These are phyloP conservation scores for Eublepharis macularius DNA, from an alignment of 2,113 vertebrate species.

Conservation along the genomic window DNA sequence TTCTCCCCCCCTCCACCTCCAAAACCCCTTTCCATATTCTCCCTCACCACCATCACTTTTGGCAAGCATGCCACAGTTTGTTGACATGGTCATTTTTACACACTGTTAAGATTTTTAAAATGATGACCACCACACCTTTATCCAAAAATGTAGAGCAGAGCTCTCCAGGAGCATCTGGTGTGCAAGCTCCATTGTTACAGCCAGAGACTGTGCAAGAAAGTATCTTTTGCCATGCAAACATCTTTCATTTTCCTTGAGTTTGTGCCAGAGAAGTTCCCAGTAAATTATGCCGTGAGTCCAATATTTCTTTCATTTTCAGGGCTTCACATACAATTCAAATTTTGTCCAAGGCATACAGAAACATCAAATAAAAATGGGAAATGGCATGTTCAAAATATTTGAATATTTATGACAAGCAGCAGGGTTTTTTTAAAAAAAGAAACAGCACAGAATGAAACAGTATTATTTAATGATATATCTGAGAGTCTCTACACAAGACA, in stretches of 20 bases:
- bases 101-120: not conserved
- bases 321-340: not conserved
- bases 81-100: not conserved
- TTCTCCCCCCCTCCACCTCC: fast-evolving
- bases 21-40: fast-evolving
- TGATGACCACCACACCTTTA: not conserved
- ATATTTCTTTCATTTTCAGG: not conserved
- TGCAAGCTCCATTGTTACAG: not conserved
- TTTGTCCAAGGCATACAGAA: not conserved
- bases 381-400: not conserved
- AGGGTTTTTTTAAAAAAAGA: not conserved
- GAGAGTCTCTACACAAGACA: no score
- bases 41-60: not conserved
- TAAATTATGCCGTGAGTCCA: not conserved
- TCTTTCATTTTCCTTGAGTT: not conserved
- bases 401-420: not conserved
- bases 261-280: not conserved
- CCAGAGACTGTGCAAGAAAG: not conserved
- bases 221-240: no score
- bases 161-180: not conserved
- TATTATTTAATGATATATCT: no score
- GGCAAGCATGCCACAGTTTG: fast-evolving
- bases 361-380: not conserved
- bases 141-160: not conserved
- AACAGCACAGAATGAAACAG: not conserved